Conservation (phyloP, 2,888 invertebrate genomes). For the Trichacis sp. region DNA sequence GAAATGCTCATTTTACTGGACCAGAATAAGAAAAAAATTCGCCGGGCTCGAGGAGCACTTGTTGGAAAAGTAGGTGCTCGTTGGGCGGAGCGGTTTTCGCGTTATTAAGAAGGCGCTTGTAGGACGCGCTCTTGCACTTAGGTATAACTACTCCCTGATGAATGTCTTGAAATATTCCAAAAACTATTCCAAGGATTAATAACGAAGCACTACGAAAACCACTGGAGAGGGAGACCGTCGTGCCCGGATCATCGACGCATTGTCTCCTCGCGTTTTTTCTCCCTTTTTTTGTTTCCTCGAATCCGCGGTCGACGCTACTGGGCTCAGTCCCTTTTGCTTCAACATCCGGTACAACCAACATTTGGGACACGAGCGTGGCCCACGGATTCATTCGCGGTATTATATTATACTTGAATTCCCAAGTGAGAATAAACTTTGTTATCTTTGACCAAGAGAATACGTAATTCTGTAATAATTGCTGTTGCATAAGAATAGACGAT, state of each 20-base stretch:
- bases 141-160: conserved; percentile 61
- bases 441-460: conserved; percentile 58
- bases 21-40: too few relatives aligned
- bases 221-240: conserved; percentile 57
- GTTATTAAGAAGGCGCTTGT: conserved; percentile 55
- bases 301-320: conserved; percentile 70
- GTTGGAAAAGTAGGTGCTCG: not conserved
- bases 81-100: not conserved
- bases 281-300: conserved; percentile 62
- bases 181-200: conserved; percentile 41
- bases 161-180: conserved; percentile 60
- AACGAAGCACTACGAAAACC: conserved; percentile 44
- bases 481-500: conserved; percentile 62
- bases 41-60: not conserved
- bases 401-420: conserved; percentile 41
- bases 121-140: conserved; percentile 64
- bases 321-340: conserved; percentile 72
- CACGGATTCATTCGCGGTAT: conserved; percentile 57
- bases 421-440: conserved; percentile 55
- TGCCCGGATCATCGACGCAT: conserved; percentile 60
- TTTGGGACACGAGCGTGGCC: conserved; percentile 54
- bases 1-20: too few relatives aligned
- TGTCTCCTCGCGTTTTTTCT: conserved; percentile 65
- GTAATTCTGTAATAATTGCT: conserved; percentile 65
- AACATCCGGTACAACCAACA: conserved; percentile 67